Evolutionary conservation across 2,113 vertebrate species (phyloP).

Genomic region (Cyprinus carpio): DNA sequence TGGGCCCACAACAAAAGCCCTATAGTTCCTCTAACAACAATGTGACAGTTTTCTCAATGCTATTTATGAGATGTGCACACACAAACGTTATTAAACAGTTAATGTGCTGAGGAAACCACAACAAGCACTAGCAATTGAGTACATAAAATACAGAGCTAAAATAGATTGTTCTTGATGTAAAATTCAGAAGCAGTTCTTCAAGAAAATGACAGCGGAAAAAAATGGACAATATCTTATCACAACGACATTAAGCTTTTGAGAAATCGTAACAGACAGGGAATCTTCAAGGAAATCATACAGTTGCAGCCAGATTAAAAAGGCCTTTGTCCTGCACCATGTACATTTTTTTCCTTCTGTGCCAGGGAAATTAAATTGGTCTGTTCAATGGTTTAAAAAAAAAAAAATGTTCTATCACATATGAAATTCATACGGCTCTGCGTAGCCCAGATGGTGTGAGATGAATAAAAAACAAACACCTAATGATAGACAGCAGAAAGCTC

Average conservation of each 20-base stretch:
- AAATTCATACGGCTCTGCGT: slow-evolving; percentile 90
- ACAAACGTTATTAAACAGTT: slow-evolving; percentile 43
- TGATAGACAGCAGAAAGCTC: slow-evolving; percentile 76
- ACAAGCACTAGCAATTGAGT: slow-evolving; percentile 42
- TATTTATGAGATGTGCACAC: slow-evolving; percentile 46
- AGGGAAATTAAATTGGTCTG: slow-evolving; percentile 94
- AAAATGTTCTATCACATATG: slow-evolving; percentile 89
- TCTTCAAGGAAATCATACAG: slow-evolving; percentile 97
- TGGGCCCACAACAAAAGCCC: slow-evolving; percentile 59
- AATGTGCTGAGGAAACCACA: slow-evolving; percentile 58
- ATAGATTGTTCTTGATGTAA: slow-evolving; percentile 35
- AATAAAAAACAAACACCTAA: slow-evolving; percentile 91
- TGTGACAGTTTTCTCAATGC: slow-evolving; percentile 56
- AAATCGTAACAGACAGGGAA: slow-evolving; percentile 92
- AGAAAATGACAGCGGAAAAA: slow-evolving; percentile 64
- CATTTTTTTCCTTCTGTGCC: slow-evolving; percentile 78
- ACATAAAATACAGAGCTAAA: slow-evolving; percentile 6
- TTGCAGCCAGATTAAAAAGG: slow-evolving; percentile 93
- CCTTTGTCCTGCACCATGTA: slow-evolving; percentile 84
- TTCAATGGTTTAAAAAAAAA: slow-evolving; percentile 88
- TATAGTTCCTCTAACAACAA: slow-evolving; percentile 55
- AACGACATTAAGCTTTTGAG: slow-evolving; percentile 82
- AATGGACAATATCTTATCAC: slow-evolving; percentile 79
- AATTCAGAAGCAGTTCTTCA: slow-evolving; percentile 67
- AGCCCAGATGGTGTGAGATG: slow-evolving; percentile 90